Base-by-base conservation (phyloP, 2,113 vertebrate genomes). In the Strix uralensis region DNA sequence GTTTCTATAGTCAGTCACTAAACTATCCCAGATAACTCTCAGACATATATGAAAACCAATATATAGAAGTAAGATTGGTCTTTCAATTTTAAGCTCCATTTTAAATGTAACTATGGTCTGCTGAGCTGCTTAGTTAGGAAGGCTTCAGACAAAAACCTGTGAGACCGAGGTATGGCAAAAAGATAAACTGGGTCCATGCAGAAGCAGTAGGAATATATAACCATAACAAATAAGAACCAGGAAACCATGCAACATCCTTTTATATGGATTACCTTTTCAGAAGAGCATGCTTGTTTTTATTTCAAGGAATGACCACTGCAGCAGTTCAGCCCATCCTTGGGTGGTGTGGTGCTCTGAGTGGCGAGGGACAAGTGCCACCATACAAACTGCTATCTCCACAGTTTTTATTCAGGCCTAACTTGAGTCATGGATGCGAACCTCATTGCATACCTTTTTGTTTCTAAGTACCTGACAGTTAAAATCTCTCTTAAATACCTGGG, bases 341-440 rank as follows among this genome's bases (percentile, higher is more conserved):
- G 30, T 4, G 2, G 20, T 5, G 6, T 20, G 27, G 8, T 7
- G 29, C 29, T 29, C 21, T 20, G 29, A 96, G 25, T 5, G 2
- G 46, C 0, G 1, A 88, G 7, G 10, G 15, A 15, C 14, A 65
- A 70, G 7, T n/a, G 22, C 36, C 4, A 1, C n/a, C 3, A 0
- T 20, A 22, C 36, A 49, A 67, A 70, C 13, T 55, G 18, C 21
- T 27, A 7, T 36, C 16, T 16, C 55, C 3, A 4, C 0, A 0
- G 9, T 11, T 55, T 92, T 69, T 71, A 57, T 52, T 93, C 69
- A 63, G 46, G 51, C 22, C 66, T 82, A 47, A 51, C 18, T 75
- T 27, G 36, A 88, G 30, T 79, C 40, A 77, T 0, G 2, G 49
- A 63, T 26, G 26, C 3, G 6, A 49, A 79, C 14, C 58, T 46